phyloP scores from a whole-genome alignment of 2,113 vertebrate species.

The Meles meles region DNA sequence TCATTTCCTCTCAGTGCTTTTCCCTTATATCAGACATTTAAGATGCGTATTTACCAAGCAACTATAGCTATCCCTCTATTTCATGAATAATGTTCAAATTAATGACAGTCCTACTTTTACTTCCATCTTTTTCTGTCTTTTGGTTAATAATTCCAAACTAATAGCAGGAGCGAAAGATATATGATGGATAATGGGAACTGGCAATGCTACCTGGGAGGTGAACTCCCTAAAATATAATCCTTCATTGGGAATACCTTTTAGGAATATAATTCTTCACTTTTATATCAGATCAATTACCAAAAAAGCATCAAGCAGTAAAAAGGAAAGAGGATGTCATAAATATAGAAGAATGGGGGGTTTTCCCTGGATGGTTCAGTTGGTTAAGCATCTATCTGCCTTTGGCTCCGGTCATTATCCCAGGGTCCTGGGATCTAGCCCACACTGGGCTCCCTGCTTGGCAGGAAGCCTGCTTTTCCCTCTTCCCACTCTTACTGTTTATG shows the following conservation, averaged over 20 bases:
- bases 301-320: background rate
- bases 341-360: background rate
- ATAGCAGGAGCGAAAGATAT: background rate
- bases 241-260: background rate
- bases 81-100: background rate
- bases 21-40: background rate
- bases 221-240: background rate
- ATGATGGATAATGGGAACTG: background rate
- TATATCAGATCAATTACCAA: background rate
- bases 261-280: background rate
- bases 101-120: background rate
- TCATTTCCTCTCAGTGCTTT: background rate
- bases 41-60: background rate
- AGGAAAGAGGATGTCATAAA: background rate
- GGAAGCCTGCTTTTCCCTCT: too few species aligned
- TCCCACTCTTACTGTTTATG: too few species aligned
- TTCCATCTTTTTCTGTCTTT: background rate
- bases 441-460: too few species aligned
- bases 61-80: background rate
- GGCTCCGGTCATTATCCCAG: too few species aligned
- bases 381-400: too few species aligned
- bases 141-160: background rate
- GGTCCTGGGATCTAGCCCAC: too few species aligned
- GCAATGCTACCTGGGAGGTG: background rate
- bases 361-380: too few species aligned